Evolutionary conservation across 1,140 invertebrate species (phyloP).

Genomic region (Choristoneura fumiferana): DNA sequence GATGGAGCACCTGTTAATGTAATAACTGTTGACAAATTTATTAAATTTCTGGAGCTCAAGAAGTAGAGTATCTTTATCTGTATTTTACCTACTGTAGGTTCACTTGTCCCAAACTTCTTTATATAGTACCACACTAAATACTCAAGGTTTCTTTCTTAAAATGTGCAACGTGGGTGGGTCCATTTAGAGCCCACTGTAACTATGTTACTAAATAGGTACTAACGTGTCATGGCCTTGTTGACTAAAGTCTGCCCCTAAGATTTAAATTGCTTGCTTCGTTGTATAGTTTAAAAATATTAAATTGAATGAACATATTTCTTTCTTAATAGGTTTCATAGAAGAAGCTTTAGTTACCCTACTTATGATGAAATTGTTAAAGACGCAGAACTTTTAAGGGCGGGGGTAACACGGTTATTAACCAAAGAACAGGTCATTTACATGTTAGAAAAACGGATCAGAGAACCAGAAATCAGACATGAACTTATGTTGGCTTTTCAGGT

Average conservation of each 20-base stretch:
- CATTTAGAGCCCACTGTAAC: too few species aligned
- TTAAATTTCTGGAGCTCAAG: slow-evolving; percentile 52
- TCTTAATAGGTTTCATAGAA: slow-evolving; percentile 54
- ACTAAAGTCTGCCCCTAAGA: too few species aligned
- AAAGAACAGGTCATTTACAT: slow-evolving; percentile 62
- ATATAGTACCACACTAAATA: too few species aligned
- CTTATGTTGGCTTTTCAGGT: slow-evolving; percentile 59
- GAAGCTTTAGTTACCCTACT: slow-evolving; percentile 57
- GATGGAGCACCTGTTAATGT: slow-evolving; percentile 45
- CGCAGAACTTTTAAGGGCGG: slow-evolving; percentile 53
- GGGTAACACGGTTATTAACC: slow-evolving; percentile 45
- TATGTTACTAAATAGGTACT: too few species aligned
- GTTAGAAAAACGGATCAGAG: slow-evolving; percentile 49
- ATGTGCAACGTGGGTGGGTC: too few species aligned
- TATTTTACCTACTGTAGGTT: too few species aligned
- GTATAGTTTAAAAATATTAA: too few species aligned
- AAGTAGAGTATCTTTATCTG: slow-evolving; percentile 43
- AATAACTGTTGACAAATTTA: slow-evolving; percentile 55
- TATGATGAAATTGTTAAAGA: slow-evolving; percentile 63
- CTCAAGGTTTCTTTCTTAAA: too few species aligned
- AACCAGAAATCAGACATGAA: slow-evolving; percentile 59
- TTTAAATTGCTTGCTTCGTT: too few species aligned
- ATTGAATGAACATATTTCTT: background rate
- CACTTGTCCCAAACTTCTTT: too few species aligned
- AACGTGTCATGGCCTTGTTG: too few species aligned